phyloP scores from a whole-genome alignment of 2,888 invertebrate genomes.

The Argynnis bischoffii region DNA sequence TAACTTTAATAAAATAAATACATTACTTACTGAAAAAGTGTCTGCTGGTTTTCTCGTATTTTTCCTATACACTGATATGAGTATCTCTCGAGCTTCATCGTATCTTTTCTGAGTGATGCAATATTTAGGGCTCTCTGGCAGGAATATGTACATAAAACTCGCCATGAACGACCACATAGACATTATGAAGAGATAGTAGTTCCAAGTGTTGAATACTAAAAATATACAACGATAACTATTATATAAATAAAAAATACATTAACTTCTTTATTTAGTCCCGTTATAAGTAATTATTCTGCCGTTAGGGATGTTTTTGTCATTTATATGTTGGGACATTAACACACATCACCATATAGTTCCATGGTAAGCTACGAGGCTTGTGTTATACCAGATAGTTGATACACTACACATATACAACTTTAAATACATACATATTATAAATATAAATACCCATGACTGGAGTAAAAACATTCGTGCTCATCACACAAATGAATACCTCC shows the following conservation, averaged over 20 bases:
- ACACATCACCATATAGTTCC: no score
- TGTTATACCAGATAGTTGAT: no score
- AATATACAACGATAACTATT: neutral
- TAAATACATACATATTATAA: no score
- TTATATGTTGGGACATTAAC: no score
- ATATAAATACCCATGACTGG: no score
- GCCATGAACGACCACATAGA: constrained; percentile 59
- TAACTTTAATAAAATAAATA: neutral
- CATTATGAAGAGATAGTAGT: constrained; percentile 61
- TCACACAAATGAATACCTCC: no score
- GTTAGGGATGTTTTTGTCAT: no score
- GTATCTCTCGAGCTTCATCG: constrained; percentile 59
- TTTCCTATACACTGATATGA: constrained; percentile 60
- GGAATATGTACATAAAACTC: constrained; percentile 51
- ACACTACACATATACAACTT: no score
- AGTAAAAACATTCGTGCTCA: no score
- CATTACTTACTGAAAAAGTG: constrained; percentile 56
- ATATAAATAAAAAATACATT: neutral
- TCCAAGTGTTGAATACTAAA: constrained; percentile 70
- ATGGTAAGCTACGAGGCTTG: no score
- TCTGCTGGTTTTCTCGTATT: constrained; percentile 62
- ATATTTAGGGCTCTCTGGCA: constrained; percentile 71
- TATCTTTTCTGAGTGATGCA: constrained; percentile 61
- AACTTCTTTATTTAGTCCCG: no score
- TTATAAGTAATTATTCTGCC: no score